phyloP scores from a whole-genome alignment of 2,888 invertebrate genomes.

The Chromoteleia sp. region DNA sequence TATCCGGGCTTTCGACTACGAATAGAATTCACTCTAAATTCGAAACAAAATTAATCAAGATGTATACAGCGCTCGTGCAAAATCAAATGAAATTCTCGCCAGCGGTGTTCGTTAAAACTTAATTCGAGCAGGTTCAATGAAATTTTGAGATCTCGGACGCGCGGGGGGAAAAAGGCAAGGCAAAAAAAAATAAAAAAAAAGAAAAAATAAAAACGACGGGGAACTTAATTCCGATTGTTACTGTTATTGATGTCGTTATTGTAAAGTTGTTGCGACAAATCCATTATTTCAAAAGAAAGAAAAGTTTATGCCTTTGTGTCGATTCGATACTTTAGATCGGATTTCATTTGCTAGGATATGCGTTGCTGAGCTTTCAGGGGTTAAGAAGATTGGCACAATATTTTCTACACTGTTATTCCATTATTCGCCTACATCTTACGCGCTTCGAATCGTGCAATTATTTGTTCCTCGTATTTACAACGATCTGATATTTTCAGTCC shows the following conservation, averaged over 20 bases:
- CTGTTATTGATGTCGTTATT: slow-evolving; percentile 26
- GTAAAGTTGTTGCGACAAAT: slow-evolving; percentile 47
- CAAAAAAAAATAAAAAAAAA: not conserved
- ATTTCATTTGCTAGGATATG: slow-evolving; percentile 50
- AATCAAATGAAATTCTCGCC: slow-evolving; percentile 51
- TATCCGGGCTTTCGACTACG: slow-evolving; percentile 76
- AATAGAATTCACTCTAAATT: slow-evolving; percentile 83
- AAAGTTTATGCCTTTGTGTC: slow-evolving; percentile 50
- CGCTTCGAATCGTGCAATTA: slow-evolving; percentile 14
- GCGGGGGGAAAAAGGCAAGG: not conserved
- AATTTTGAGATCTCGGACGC: slow-evolving; percentile 29
- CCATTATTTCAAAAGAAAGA: slow-evolving; percentile 45
- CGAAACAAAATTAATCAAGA: slow-evolving; percentile 80
- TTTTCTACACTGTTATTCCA: slow-evolving; percentile 48
- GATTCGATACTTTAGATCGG: slow-evolving; percentile 47
- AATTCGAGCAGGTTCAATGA: slow-evolving; percentile 41
- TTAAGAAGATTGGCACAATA: slow-evolving; percentile 63
- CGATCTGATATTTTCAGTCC: slow-evolving; percentile 18
- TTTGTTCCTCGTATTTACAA: slow-evolving; percentile 34
- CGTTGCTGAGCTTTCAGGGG: slow-evolving; percentile 59
- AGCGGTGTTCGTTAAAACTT: slow-evolving; percentile 51
- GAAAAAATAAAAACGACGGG: not conserved
- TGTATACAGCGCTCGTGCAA: slow-evolving; percentile 38
- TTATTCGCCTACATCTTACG: slow-evolving; percentile 43
- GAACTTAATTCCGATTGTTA: slow-evolving; percentile 42